Percentiles rank a stretch among this genome's conserved stretches.
Conservation (phyloP, 2,888 invertebrate genomes). For the Chloroclystis v-ata region DNA sequence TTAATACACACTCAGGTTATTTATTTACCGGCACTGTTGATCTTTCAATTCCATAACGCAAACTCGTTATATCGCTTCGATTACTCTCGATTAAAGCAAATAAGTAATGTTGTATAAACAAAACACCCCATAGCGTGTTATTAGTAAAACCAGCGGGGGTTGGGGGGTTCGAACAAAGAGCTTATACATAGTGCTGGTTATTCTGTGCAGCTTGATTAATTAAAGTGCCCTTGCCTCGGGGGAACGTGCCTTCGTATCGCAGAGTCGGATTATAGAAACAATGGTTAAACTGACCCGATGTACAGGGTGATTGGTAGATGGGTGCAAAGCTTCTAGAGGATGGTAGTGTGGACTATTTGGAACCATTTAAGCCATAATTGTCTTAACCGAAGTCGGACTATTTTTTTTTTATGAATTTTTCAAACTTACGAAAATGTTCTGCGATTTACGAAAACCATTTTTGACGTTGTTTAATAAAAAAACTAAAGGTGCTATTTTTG, state of each 20-base stretch:
- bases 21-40: slow-evolving; percentile 23
- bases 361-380: too few relatives aligned
- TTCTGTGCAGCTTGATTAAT: slow-evolving; percentile 59
- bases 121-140: slow-evolving; percentile 58
- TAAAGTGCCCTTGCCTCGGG: slow-evolving; percentile 70
- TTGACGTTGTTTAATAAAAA: too few relatives aligned
- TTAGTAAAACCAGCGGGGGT: slow-evolving; percentile 57
- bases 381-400: too few relatives aligned
- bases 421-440: too few relatives aligned
- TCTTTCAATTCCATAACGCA: slow-evolving; percentile 34
- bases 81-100: slow-evolving; percentile 62
- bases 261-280: slow-evolving; percentile 57
- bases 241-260: slow-evolving; percentile 48
- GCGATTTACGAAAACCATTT: too few relatives aligned
- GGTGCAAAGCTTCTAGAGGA: too few relatives aligned
- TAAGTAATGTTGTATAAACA: slow-evolving; percentile 57
- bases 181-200: slow-evolving; percentile 3
- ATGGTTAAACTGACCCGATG: slow-evolving; percentile 35
- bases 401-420: too few relatives aligned
- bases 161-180: slow-evolving; percentile 55
- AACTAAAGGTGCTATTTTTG: too few relatives aligned
- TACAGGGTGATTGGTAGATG: too few relatives aligned
- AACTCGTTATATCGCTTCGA: slow-evolving; percentile 51
- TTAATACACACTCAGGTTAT: slow-evolving; percentile 14
- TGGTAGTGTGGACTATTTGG: too few relatives aligned